Base-by-base conservation (phyloP, 1,140 invertebrate species). In the Drosophila sechellia region DNA sequence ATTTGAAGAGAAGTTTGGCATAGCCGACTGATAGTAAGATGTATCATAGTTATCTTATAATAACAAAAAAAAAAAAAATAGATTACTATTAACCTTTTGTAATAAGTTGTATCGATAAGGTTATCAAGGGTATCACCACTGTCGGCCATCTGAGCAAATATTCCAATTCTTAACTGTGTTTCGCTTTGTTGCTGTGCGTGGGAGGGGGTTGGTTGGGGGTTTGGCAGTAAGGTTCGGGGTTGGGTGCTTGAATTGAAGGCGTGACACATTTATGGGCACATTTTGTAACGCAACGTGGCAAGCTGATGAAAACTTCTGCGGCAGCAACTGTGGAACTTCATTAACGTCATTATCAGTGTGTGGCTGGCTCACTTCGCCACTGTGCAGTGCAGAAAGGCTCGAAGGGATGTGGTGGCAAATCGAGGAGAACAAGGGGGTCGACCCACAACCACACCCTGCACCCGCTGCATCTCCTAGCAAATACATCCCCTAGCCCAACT, bases 261-360 rank as follows among this genome's bases (percentile, higher is more conserved):
- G 81, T 87, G 83, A 81, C 83, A 81, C 83, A 87, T 86, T 86
- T 87, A 86, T 87, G 74, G 74, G 66, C 78, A 81, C 74, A 74
- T 81, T 81, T 71, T 77, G 73, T 64, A 81, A 77, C 54, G 68
- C 79, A 78, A 68, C 75, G 70, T 81, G 70, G 74, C 78, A 78
- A 81, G 53, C 65, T 66, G 74, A 85, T 74, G 81, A 83, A 64
- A 64, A 84, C 49, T 55, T 52, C 46, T 55, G 25, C 52, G 63
- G 57, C 43, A 59, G 65, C 64, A 84, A 84, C 80, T 83, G 66
- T 70, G 66, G 65, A 70, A 70, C 66, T 70, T 84, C 64, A 83
- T 84, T 83, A 83, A 79, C 80, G 66, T 66, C 76, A 84, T 83
- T 84, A 79, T 65, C 77, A 39, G 55, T 59, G 54, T 59, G 61